A percentile compares a stretch with the other conserved stretches of the same genome.
These are phyloP conservation scores for Diplodus sargus DNA, from an alignment of 2,797 vertebrate genomes.

Conservation along the genomic window DNA sequence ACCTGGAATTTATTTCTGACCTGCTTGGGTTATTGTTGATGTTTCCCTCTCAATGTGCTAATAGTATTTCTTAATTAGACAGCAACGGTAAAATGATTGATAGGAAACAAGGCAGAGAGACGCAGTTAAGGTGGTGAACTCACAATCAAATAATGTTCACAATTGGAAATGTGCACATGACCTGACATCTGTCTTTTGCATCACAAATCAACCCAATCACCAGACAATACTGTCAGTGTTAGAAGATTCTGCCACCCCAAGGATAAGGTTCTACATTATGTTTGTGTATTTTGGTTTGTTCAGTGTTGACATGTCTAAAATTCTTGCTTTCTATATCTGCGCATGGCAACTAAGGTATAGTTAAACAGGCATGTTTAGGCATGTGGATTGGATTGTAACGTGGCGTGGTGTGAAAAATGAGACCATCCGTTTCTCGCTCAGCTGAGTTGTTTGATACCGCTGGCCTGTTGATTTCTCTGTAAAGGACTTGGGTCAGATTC, in stretches of 20 bases:
- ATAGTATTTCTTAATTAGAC: no score
- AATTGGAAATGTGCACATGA: background rate
- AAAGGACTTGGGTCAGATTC: no score
- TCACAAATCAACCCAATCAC: background rate
- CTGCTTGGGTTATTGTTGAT: background rate
- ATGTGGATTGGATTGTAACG: no score
- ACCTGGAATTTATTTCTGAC: background rate
- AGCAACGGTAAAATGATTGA: background rate
- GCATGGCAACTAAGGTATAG: no score
- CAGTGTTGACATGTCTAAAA: background rate
- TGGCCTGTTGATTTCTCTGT: no score
- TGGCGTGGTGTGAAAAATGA: no score
- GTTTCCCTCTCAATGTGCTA: constrained; percentile 9
- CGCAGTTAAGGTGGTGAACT: background rate
- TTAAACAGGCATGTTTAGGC: no score
- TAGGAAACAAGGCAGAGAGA: background rate
- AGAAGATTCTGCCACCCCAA: background rate
- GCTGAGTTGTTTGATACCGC: no score
- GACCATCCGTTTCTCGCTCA: no score
- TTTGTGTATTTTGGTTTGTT: no score
- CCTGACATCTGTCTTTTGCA: background rate
- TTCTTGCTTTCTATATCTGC: background rate
- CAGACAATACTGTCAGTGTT: background rate
- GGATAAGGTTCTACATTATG: background rate
- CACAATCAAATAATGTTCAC: background rate